Conservation (phyloP, 2,888 invertebrate genomes). For the Epinotia bilunana region DNA sequence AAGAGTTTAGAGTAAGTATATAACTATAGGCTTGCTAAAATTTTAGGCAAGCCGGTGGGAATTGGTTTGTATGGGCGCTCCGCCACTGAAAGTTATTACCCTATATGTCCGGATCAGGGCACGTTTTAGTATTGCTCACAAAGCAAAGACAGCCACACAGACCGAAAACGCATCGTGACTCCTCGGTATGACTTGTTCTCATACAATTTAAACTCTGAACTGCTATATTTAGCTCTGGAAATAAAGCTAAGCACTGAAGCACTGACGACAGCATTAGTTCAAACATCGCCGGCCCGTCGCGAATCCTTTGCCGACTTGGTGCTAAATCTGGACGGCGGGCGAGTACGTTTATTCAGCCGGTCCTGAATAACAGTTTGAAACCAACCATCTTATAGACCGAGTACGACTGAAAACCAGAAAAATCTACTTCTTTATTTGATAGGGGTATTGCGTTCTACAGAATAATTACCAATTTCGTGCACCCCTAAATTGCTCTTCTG, state of each 20-base stretch:
- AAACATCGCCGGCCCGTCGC: constrained; percentile 63
- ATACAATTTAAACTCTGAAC: constrained; percentile 28
- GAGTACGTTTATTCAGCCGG: constrained; percentile 51
- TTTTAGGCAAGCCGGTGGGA: too few species aligned
- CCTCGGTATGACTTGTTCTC: constrained; percentile 23
- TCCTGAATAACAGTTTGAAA: not conserved
- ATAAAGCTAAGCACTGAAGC: constrained; percentile 46
- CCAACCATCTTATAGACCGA: too few species aligned
- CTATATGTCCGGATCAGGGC: not conserved
- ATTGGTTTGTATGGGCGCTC: too few species aligned
- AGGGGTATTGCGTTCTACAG: too few species aligned
- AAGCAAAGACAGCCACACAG: not conserved
- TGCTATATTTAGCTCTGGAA: constrained; percentile 31
- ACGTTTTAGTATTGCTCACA: not conserved
- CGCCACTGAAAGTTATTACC: not conserved
- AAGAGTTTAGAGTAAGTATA: too few species aligned
- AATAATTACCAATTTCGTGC: too few species aligned
- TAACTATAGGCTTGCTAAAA: too few species aligned
- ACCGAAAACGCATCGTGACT: constrained; percentile 9
- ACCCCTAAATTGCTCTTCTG: too few species aligned
- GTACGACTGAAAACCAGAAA: too few species aligned
- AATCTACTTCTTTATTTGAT: too few species aligned
- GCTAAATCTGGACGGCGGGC: constrained; percentile 73
- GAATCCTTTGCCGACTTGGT: constrained; percentile 53
- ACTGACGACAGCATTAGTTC: constrained; percentile 65